phyloP scores from a whole-genome alignment of 2,113 vertebrate species.

The Mobula hypostoma region DNA sequence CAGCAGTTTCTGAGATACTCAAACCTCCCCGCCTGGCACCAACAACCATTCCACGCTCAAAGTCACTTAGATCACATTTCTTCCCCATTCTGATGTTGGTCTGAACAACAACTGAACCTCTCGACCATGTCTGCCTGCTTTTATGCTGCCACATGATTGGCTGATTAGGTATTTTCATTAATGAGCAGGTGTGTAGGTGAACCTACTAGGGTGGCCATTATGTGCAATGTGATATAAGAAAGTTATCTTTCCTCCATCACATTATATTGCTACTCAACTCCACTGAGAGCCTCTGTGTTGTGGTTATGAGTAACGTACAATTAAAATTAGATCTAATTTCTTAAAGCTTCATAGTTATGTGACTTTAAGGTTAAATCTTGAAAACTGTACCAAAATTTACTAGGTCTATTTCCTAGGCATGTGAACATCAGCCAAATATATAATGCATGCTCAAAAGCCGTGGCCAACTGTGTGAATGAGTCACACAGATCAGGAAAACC shows the following conservation, averaged over 20 bases:
- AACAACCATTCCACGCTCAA: too few species aligned
- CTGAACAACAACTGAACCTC: too few species aligned
- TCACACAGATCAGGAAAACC: background rate
- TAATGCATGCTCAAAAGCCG: background rate
- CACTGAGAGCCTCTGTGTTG: background rate
- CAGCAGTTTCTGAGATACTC: too few species aligned
- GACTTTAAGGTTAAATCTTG: background rate
- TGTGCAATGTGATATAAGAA: too few species aligned
- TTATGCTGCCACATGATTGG: too few species aligned
- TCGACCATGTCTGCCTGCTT: too few species aligned
- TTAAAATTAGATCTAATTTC: background rate
- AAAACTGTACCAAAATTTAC: background rate
- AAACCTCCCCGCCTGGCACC: too few species aligned
- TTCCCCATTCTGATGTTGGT: too few species aligned
- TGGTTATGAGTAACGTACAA: background rate
- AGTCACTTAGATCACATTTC: too few species aligned
- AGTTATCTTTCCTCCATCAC: background rate
- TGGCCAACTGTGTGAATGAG: background rate
- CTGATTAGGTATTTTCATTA: too few species aligned
- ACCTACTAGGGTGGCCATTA: too few species aligned
- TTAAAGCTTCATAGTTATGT: background rate
- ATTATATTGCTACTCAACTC: background rate
- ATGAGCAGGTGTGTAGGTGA: too few species aligned
- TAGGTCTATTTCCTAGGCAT: background rate
- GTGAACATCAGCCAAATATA: background rate